These are phyloP conservation scores for Myotis pilosus DNA, from an alignment of 2,797 vertebrate genomes.

Conservation along the genomic window DNA sequence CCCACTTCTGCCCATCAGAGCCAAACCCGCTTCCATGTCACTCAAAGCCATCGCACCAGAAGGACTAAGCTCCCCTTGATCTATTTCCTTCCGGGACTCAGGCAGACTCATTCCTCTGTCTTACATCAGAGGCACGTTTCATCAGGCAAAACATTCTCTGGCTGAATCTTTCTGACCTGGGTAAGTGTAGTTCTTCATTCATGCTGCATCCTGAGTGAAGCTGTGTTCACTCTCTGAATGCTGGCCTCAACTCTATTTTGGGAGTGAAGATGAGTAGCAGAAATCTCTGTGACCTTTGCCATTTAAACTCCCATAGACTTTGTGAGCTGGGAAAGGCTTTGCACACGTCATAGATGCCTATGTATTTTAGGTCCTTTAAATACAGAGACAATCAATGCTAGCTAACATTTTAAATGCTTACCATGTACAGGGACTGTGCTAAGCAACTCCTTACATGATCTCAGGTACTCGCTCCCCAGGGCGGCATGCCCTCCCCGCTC, in stretches of 20 bases:
- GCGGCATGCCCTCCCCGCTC: fast-evolving
- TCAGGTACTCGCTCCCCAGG: not conserved
- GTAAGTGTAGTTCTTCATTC: not conserved
- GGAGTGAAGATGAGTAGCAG: not conserved
- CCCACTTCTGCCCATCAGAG: not conserved
- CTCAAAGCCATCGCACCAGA: not conserved
- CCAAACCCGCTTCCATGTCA: not conserved
- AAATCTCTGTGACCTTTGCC: not conserved
- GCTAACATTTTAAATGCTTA: not conserved
- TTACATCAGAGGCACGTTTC: not conserved
- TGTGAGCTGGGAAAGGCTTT: not conserved
- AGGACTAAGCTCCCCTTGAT: not conserved
- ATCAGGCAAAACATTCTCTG: not conserved
- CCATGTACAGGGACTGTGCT: not conserved
- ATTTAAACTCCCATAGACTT: not conserved
- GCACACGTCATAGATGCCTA: not conserved
- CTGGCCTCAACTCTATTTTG: not conserved
- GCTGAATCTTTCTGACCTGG: not conserved
- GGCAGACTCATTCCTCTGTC: not conserved
- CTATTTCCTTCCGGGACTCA: not conserved
- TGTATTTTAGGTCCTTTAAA: not conserved
- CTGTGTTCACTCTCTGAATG: not conserved
- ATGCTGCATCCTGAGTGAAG: not conserved
- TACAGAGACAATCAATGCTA: not conserved
- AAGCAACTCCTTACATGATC: not conserved